Conservation (phyloP, 2,888 invertebrate genomes). For the Polyommatus icarus region DNA sequence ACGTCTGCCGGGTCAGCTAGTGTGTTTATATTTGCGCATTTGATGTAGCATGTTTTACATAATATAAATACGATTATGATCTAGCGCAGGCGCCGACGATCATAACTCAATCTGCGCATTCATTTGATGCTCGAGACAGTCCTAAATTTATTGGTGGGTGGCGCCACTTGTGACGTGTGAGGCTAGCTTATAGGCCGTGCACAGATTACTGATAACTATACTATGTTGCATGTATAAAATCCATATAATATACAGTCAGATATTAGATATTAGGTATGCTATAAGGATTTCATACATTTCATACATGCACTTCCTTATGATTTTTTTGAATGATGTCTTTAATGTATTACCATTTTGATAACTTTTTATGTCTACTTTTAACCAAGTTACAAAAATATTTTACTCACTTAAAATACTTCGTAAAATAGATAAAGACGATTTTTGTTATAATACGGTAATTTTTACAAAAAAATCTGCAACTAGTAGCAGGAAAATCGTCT, state of each 20-base stretch:
- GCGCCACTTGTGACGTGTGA: constrained; percentile 71
- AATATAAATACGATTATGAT: constrained; percentile 65
- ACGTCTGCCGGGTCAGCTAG: too few species aligned
- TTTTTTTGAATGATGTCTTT: too few species aligned
- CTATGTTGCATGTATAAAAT: not conserved
- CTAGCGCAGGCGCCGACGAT: constrained; percentile 66
- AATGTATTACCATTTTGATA: too few species aligned
- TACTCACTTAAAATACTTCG: too few species aligned
- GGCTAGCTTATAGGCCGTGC: constrained; percentile 45
- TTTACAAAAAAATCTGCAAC: not conserved
- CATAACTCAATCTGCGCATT: constrained; percentile 74
- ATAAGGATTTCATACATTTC: not conserved
- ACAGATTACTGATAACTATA: constrained; percentile 23
- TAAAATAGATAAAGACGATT: too few species aligned
- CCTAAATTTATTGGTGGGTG: constrained; percentile 76
- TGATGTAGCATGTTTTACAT: constrained; percentile 63
- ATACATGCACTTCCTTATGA: not conserved
- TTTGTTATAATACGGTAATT: too few species aligned
- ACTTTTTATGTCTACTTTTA: too few species aligned
- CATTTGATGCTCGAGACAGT: constrained; percentile 73
- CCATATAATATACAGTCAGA: too few species aligned
- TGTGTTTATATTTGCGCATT: constrained; percentile 47
- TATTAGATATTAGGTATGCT: too few species aligned
- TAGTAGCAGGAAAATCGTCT: not conserved
- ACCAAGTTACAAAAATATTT: too few species aligned